These are phyloP conservation scores for Dicranocentrus wangi DNA, from an alignment of 2,888 invertebrate species.

Conservation along the genomic window DNA sequence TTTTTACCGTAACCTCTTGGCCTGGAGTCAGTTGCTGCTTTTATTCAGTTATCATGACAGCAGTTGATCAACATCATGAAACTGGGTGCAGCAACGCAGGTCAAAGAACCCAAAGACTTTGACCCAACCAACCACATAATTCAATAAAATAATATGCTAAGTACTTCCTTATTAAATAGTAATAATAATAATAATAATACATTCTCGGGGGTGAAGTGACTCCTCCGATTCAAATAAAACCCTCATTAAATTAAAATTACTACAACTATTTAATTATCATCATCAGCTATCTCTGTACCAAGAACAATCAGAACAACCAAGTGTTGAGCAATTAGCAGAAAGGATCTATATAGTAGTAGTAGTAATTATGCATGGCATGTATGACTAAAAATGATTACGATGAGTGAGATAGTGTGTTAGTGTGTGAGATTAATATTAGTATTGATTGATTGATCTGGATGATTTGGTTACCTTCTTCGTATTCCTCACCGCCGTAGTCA, in stretches of 20 bases:
- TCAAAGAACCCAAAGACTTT: constrained; percentile 72
- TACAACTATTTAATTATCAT: background rate
- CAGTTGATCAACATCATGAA: constrained; percentile 64
- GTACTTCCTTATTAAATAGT: constrained; percentile 43
- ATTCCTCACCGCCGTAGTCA: constrained; percentile 72
- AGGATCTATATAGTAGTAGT: too few species aligned
- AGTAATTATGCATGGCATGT: too few species aligned
- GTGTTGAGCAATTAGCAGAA: too few species aligned
- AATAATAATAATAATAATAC: too few species aligned
- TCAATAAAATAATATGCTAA: constrained; percentile 41
- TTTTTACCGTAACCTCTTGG: constrained; percentile 65
- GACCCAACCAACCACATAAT: constrained; percentile 53
- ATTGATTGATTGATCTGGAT: background rate
- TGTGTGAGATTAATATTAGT: background rate
- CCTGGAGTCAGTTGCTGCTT: constrained; percentile 66
- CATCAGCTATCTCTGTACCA: background rate
- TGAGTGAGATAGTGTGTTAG: background rate
- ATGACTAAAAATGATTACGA: too few species aligned
- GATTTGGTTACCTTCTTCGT: constrained; percentile 70
- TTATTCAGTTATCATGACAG: constrained; percentile 56
- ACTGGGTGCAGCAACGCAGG: constrained; percentile 72
- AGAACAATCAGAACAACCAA: background rate
- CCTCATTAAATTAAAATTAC: background rate
- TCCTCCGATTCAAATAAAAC: background rate
- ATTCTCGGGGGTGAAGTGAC: background rate